Percentiles rank a stretch among this genome's conserved stretches.
These are phyloP conservation scores for Pantala flavescens DNA, from an alignment of 1,140 invertebrate genomes.

Conservation along the genomic window DNA sequence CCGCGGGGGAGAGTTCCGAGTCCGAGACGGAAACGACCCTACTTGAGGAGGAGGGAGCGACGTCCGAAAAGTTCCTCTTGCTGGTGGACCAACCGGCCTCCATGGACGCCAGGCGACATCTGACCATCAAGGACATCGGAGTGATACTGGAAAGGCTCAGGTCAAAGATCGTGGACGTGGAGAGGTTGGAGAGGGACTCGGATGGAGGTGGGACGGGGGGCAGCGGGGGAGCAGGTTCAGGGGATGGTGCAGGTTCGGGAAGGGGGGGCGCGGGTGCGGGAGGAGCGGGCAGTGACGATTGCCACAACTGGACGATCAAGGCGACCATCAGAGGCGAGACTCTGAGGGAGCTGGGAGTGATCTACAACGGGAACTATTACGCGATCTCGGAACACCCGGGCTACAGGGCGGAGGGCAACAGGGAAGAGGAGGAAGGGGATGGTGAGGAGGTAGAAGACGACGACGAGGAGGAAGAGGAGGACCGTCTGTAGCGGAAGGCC, in stretches of 20 bases:
- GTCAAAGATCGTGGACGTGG: conserved; percentile 87
- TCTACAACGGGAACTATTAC: conserved; percentile 93
- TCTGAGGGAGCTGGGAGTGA: conserved; percentile 77
- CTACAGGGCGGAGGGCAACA: conserved; percentile 72
- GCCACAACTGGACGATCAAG: conserved; percentile 90
- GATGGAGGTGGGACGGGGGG: conserved; percentile 36
- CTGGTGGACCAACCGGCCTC: conserved; percentile 78
- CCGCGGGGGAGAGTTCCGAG: conserved; percentile 61
- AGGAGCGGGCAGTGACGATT: conserved; percentile 80
- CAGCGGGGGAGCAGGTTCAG: conserved; percentile 53
- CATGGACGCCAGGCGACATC: conserved; percentile 78
- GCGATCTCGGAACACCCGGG: conserved; percentile 87
- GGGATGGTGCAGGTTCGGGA: conserved; percentile 81
- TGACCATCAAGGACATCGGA: conserved; percentile 89
- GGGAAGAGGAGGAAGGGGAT: conserved; percentile 61
- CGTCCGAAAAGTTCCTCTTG: conserved; percentile 81
- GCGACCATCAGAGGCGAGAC: conserved; percentile 84
- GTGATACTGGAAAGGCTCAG: conserved; percentile 80
- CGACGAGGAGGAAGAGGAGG: conserved; percentile 19
- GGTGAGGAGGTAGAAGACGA: conserved; percentile 57
- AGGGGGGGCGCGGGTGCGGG: conserved; percentile 84
- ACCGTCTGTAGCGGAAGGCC: background rate
- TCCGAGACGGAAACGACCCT: conserved; percentile 87
- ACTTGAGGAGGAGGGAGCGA: conserved; percentile 76
- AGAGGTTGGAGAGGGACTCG: conserved; percentile 76